These are phyloP conservation scores for Camponotus floridanus DNA, from an alignment of 1,140 invertebrate genomes.

Conservation along the genomic window DNA sequence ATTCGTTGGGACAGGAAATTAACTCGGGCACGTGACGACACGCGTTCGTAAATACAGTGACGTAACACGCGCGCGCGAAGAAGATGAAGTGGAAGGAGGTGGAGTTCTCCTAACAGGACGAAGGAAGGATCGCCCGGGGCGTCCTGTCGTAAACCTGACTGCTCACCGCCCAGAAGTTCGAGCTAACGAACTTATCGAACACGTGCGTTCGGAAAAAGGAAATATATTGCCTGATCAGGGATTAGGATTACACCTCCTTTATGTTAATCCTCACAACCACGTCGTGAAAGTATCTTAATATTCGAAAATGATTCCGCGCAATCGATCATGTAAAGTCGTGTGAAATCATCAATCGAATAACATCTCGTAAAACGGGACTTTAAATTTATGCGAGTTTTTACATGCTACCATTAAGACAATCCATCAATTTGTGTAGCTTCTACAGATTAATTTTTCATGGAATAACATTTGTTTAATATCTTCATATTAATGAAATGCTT, in stretches of 20 bases:
- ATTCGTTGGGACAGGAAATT: conserved; percentile 37
- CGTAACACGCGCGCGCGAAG: conserved; percentile 36
- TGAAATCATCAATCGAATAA: not conserved
- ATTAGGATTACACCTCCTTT: conserved; percentile 18
- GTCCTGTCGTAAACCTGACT: conserved; percentile 56
- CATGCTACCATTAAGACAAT: conserved; percentile 13
- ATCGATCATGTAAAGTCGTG: not conserved
- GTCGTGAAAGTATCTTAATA: conserved; percentile 10
- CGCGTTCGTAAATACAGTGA: conserved; percentile 58
- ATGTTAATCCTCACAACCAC: not conserved
- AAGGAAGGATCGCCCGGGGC: conserved; percentile 50
- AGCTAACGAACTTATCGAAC: conserved; percentile 66
- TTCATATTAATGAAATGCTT: not conserved
- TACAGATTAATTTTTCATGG: not conserved
- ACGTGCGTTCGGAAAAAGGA: not conserved
- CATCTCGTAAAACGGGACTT: not conserved
- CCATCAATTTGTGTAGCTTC: not conserved
- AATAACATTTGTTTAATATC: not conserved
- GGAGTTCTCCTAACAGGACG: conserved; percentile 60
- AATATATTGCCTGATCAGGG: not conserved
- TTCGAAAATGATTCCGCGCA: not conserved
- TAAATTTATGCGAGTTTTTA: not conserved
- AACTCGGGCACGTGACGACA: conserved; percentile 52
- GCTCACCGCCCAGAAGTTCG: conserved; percentile 63
- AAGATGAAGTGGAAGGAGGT: conserved; percentile 49